Conservation (phyloP, 64 coral and sea anemone species). For the Montipora efflorescens region DNA sequence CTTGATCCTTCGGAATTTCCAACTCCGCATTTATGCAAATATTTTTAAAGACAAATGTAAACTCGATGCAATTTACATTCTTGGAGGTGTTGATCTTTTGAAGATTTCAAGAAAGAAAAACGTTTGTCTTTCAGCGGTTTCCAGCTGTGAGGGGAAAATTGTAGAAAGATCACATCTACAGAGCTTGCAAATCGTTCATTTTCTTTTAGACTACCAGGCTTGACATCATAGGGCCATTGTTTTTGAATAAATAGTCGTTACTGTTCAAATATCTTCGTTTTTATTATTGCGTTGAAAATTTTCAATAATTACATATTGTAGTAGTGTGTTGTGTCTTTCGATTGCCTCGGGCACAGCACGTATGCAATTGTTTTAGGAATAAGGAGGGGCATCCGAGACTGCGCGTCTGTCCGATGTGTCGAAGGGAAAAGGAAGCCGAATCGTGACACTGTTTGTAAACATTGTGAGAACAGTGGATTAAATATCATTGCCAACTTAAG, state of each 20-base stretch:
- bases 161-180: neutral
- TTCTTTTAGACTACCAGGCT: neutral
- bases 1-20: constrained; percentile 11
- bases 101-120: neutral
- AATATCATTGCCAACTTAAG: too few species aligned
- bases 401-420: too few species aligned
- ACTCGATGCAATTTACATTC: constrained; percentile 9
- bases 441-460: too few species aligned
- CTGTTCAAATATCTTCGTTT: neutral
- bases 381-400: too few species aligned
- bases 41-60: constrained; percentile 17
- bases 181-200: neutral
- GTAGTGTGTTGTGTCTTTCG: too few species aligned
- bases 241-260: neutral
- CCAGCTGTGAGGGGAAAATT: neutral
- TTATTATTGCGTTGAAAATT: too few species aligned
- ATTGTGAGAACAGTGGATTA: too few species aligned
- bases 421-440: too few species aligned
- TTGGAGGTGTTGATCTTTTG: neutral
- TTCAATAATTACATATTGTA: too few species aligned
- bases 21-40: constrained; percentile 27
- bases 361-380: too few species aligned
- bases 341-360: too few species aligned
- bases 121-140: neutral
- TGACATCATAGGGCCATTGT: neutral